These are phyloP conservation scores for Lycocorax pyrrhopterus DNA, from an alignment of 2,113 vertebrate genomes.

Conservation along the genomic window DNA sequence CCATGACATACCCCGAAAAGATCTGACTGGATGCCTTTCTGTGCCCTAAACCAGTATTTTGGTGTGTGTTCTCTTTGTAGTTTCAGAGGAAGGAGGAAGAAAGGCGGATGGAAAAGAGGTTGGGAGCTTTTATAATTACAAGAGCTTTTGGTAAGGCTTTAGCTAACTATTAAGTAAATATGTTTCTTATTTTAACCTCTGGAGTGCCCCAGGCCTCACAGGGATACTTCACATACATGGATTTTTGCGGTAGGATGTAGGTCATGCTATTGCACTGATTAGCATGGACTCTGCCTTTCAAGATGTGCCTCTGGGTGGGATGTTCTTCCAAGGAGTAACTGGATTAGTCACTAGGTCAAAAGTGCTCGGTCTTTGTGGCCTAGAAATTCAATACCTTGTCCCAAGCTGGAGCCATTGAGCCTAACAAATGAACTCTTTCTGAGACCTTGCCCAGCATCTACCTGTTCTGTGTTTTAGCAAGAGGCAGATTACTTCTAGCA, in stretches of 20 bases:
- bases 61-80: background rate
- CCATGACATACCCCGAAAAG: background rate
- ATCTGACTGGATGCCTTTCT: background rate
- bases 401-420: background rate
- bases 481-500: background rate
- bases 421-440: background rate
- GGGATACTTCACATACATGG: constrained; percentile 8
- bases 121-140: constrained; percentile 43
- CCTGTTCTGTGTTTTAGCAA: background rate
- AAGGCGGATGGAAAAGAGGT: background rate
- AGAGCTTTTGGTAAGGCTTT: constrained; percentile 49
- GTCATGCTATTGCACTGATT: constrained; percentile 38
- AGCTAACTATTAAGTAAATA: constrained; percentile 50
- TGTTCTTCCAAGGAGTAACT: constrained; percentile 45
- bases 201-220: constrained; percentile 6
- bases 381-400: constrained; percentile 25
- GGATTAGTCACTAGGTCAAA: constrained; percentile 52
- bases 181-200: constrained; percentile 66
- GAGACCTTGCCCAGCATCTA: background rate
- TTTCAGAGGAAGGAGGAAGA: background rate
- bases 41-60: background rate
- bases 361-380: background rate
- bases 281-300: constrained; percentile 44
- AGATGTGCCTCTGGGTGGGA: constrained; percentile 32
- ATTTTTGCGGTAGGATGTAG: constrained; percentile 51